Base-by-base conservation (phyloP, 2,888 invertebrate species). In the Drosophila lacicola region DNA sequence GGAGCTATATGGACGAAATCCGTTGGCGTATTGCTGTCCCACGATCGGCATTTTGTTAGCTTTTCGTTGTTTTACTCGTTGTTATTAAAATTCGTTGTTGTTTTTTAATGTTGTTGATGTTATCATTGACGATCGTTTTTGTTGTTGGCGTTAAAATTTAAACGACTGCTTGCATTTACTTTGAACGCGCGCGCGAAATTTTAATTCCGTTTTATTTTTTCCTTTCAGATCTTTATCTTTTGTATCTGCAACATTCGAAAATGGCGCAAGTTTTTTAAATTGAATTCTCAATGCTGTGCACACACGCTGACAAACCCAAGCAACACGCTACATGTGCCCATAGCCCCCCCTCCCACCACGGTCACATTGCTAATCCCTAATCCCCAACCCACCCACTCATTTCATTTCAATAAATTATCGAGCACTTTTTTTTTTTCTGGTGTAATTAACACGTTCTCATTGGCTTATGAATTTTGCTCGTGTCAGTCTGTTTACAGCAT, bases 1-100 rank as follows among this genome's bases (percentile, higher is more conserved):
- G 41, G 92, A 92, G 85, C 92, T 92, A 53, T 92, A 92, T 45
- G 92, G 92, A 79, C 92, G 90, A 73, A 90, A 88, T 63, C 83
- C 83, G 62, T 73, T 80, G 80, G 84, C 75, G 57, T 90, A 90
- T 74, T 92, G 90, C 76, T 90, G 92, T 82, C 92, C 91, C 67
- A 91, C 90, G 79, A 91, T 90, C 70, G 92, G 92, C 92, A 92
- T 92, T 90, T 90, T 91, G 70, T 77, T 78, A 72, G 70, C 67
- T 82, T 69, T 53, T 70, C 50, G 54, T 81, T 60, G 50, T 64
- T 60, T 21, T 51, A 51, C 29, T 80, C 53, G 66, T 73, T 66
- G 66, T 66, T 87, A 54, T 54, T 69, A 39, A 42, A 46, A 60
- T 51, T 66, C 54, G 63, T 47, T 78, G 42, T 47, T 53, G 9